Base-by-base conservation (phyloP, 1,140 invertebrate genomes). In the Drosophila orosa region DNA sequence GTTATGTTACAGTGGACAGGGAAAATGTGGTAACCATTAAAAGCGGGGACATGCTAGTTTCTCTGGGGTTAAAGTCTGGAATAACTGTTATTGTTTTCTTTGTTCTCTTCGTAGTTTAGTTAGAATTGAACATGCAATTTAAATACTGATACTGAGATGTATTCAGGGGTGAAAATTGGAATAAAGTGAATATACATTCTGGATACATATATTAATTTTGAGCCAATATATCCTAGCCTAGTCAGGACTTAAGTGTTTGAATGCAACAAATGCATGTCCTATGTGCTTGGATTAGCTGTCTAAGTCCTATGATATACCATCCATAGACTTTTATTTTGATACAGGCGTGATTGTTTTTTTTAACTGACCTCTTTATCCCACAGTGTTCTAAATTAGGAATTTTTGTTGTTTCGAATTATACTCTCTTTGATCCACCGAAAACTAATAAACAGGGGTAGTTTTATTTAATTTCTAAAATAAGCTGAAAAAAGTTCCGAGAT, bases 1-100 rank as follows among this genome's bases (percentile, higher is more conserved):
- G 37, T 31, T n/a, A 57, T 54, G 44, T 42, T 44, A 19, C 19
- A 35, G 27, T 19, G 60, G 35, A 12, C 8, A 45, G 55, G 27
- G 31, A 9, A n/a, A 47, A 27, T 40, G 35, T 42, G 55, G 29
- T 27, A 62, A 35, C 12, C 22, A 62, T 45, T n/a, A 56, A 5
- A 27, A 22, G 17, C 12, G 15, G 15, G n/a, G 29, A 24, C 50
- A 24, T 24, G 29, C 31, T 15, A 24, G 50, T n/a, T 22, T 52
- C 19, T 19, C 50, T 35, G 13, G 50, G 31, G 29, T 24, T 35
- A 35, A 52, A 35, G 31, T 54, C 31, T 35, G 29, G 19, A 54
- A n/a, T 9, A 54, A 22, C 19, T 10, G 19, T 19, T 22, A 3
- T 48, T 29, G 10, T 9, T 54, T 9, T 54, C 50, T 54, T 35